Base-by-base conservation (phyloP, 2,797 vertebrate genomes). In the Typhlichthys eigenmanni region DNA sequence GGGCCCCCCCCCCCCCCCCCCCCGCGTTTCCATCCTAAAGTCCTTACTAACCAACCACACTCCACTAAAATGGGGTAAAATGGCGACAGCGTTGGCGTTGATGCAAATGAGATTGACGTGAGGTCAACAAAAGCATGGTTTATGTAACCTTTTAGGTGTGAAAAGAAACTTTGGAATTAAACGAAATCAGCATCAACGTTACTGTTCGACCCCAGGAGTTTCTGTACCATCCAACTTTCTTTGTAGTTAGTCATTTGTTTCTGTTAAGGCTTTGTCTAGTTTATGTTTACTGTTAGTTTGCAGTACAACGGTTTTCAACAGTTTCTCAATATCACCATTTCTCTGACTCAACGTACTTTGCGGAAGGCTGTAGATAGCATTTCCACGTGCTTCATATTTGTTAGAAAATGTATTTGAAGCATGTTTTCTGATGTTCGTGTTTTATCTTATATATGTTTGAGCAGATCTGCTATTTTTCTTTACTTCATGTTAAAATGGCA, bases 271-370 rank as follows among this genome's bases (percentile, higher is more conserved):
- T 79, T 79, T 73, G 78, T 84, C 83, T 84, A 59, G 13, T 84
- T 89, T 81, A 52, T 57, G 64, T 86, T 85, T 68, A 75, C 81
- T 84, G 82, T 84, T 76, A 81, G 75, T 85, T 72, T 57, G 45
- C 80, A 19, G 60, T 38, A 38, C 76, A 80, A 70, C 38, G 81
- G 80, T 79, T 82, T 68, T 74, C 56, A 72, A 13, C 69, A 78
- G 64, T 71, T 82, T 77, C 58, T 52, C 64, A 68, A 71, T 73
- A 69, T 76, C 55, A 73, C 76, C 64, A 47, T 69, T 67, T 74
- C 63, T 81, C 67, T 72, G 69, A 74, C 64, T 83, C 77, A 81
- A 75, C 71, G 81, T 85, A 76, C 76, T 78, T 82, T 76, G 79
- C 88, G 76, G 50, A 76, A 81, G 73, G 66, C 69, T 79, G 64